Evolutionary conservation across 2,797 vertebrate species (phyloP), one percentile per base, ranked within the genome.

Genomic region (Enteromius thamalakanensis): DNA sequence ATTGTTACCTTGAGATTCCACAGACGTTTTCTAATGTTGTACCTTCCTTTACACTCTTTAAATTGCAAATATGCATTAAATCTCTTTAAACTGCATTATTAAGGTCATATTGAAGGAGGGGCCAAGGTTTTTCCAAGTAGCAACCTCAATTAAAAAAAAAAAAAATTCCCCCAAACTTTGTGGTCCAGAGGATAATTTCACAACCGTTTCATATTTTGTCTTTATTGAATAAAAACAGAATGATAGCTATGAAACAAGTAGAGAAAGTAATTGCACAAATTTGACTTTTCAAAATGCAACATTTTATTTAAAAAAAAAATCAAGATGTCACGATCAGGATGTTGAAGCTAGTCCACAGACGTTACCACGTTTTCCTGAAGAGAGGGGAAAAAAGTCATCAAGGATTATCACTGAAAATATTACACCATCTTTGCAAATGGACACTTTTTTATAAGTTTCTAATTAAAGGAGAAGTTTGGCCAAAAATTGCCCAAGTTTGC

Each of bases 261-360:
- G 19, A 53, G 51, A 75, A 51, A 19, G 32, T 51, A 51, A 51
- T 47, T 40, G 10, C 17, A 37, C 34, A 45, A 11, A 76, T 15
- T 45, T 12, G 40, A 32, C 4, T 64, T 77, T 76, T 65, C 42
- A 42, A 80, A 45, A 14, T 34, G 29, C 23, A 70, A 49, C 65
- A 40, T 34, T 80, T 76, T 76, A 75, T 80, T 84, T 67, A 19
- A 47, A 62, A 62, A 81, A 58, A 80, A 76, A 80, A 76, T 62
- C 64, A 60, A 76, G 37, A 69, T n/a, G 17, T 11, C 79, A 19
- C 7, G 45, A 19, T 37, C 6, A 32, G 17, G 42, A 71, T 12
- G 29, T 11, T 47, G 34, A 76, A 40, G 60, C 75, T 82, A 86
- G 49, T 79, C 80, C 58, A 79, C 80, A n/a, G 84, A 68, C 0